Evolutionary conservation across 1,140 invertebrate species (phyloP).

Genomic region (Venturia canescens): DNA sequence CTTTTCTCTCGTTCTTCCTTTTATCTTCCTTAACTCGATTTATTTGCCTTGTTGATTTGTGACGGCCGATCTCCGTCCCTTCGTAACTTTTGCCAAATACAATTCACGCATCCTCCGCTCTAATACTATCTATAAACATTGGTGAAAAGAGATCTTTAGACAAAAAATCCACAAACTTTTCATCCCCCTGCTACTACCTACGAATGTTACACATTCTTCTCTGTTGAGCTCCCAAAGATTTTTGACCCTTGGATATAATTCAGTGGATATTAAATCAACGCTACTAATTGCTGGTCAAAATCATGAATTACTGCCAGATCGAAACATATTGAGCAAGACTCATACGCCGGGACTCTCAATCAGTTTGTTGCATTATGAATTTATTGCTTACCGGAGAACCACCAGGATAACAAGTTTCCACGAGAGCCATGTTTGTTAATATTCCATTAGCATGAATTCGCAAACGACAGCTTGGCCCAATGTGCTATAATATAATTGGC

Average conservation of each 20-base stretch:
- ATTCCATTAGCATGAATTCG: conserved; percentile 53
- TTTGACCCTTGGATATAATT: background rate
- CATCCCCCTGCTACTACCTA: background rate
- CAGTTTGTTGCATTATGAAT: background rate
- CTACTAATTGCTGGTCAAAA: background rate
- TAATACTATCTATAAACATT: conserved; percentile 38
- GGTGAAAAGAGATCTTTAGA: background rate
- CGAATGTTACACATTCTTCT: background rate
- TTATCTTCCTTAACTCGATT: conserved; percentile 52
- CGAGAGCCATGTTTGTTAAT: conserved; percentile 46
- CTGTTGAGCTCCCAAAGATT: background rate
- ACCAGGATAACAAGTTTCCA: conserved; percentile 25
- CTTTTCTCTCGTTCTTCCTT: conserved; percentile 17
- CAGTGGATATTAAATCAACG: background rate
- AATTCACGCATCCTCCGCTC: conserved; percentile 26
- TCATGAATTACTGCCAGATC: background rate
- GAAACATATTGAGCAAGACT: background rate
- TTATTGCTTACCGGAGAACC: background rate
- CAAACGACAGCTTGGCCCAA: conserved; percentile 39
- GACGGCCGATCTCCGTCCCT: conserved; percentile 14
- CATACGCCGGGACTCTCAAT: background rate
- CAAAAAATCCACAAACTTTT: background rate
- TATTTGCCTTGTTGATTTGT: conserved; percentile 50
- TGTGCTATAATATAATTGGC: conserved; percentile 25
- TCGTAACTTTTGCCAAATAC: conserved; percentile 31